These are phyloP conservation scores for Megalops atlanticus DNA, from an alignment of 2,113 vertebrate genomes.

Conservation along the genomic window DNA sequence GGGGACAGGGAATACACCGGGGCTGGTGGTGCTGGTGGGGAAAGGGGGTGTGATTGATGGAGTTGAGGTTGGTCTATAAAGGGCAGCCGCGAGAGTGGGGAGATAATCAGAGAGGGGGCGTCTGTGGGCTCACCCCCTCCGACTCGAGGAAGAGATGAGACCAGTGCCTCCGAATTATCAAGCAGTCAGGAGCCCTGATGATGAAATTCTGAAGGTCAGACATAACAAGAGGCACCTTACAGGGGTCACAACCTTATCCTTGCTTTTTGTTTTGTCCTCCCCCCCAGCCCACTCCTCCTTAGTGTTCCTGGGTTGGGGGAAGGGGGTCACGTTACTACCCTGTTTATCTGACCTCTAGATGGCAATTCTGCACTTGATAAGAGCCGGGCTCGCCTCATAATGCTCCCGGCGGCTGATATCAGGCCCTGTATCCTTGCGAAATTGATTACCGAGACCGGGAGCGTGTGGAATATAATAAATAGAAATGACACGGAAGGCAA, in stretches of 20 bases:
- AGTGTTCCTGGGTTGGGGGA: slow-evolving; percentile 50
- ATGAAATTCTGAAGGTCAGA: slow-evolving; percentile 99
- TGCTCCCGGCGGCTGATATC: slow-evolving; percentile 72
- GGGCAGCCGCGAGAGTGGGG: slow-evolving; percentile 91
- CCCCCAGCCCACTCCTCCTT: slow-evolving; percentile 55
- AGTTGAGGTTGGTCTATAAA: slow-evolving; percentile 98
- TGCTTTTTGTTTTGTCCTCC: slow-evolving; percentile 69
- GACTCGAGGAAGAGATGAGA: slow-evolving; percentile 84
- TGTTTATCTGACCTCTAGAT: slow-evolving; percentile 99
- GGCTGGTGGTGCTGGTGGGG: no score
- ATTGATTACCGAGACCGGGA: slow-evolving; percentile 75
- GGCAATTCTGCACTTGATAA: slow-evolving; percentile 99
- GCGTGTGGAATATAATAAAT: slow-evolving; percentile 78
- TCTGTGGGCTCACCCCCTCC: slow-evolving; percentile 60
- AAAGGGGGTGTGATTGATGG: slow-evolving; percentile 89
- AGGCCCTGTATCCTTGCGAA: slow-evolving; percentile 78
- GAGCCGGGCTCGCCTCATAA: slow-evolving; percentile 80
- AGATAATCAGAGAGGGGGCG: slow-evolving; percentile 98
- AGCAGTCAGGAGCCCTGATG: slow-evolving; percentile 91
- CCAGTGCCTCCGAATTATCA: slow-evolving; percentile 93
- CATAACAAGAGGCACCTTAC: slow-evolving; percentile 98
- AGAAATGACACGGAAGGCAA: slow-evolving; percentile 74
- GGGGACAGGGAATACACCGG: no score
- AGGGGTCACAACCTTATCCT: slow-evolving; percentile 87
- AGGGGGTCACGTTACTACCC: slow-evolving; percentile 88